Evolutionary conservation across 2,113 vertebrate species (phyloP).

Genomic region (Glaucidium brasilianum): DNA sequence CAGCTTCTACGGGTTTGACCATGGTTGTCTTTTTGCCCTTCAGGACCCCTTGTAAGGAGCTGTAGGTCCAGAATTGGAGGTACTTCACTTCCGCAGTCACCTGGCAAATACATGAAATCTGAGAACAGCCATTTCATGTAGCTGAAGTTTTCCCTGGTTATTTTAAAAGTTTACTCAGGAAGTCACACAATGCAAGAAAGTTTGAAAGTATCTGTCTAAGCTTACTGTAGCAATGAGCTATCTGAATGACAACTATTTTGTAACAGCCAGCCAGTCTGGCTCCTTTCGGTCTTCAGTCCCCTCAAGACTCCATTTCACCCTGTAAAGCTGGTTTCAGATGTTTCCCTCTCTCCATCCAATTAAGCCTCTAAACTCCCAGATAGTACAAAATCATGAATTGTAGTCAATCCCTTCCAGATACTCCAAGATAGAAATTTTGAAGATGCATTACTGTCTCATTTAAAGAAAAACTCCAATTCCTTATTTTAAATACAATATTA

Average conservation of each 20-base stretch:
- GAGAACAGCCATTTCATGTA: background rate
- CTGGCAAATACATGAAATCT: background rate
- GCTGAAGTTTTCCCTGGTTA: background rate
- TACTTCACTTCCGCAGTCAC: background rate
- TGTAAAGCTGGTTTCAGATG: background rate
- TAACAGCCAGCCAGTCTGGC: fast-evolving
- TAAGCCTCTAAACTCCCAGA: background rate
- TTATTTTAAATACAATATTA: background rate
- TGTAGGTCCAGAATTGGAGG: background rate
- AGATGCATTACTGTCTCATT: background rate
- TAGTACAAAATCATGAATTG: background rate
- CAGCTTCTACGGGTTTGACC: background rate
- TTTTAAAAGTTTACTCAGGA: background rate
- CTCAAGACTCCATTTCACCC: background rate
- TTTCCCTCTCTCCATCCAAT: background rate
- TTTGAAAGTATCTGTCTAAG: background rate
- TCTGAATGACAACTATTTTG: background rate
- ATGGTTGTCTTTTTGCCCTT: background rate
- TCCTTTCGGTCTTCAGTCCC: background rate
- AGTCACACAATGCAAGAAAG: background rate
- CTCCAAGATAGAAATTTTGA: background rate
- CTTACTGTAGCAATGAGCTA: background rate
- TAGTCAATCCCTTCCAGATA: background rate
- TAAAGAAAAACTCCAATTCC: fast-evolving
- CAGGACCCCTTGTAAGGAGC: background rate